Percentiles rank a stretch among this genome's conserved stretches.
These are phyloP conservation scores for Dryobotodes eremita DNA, from an alignment of 2,888 invertebrate genomes.

Conservation along the genomic window DNA sequence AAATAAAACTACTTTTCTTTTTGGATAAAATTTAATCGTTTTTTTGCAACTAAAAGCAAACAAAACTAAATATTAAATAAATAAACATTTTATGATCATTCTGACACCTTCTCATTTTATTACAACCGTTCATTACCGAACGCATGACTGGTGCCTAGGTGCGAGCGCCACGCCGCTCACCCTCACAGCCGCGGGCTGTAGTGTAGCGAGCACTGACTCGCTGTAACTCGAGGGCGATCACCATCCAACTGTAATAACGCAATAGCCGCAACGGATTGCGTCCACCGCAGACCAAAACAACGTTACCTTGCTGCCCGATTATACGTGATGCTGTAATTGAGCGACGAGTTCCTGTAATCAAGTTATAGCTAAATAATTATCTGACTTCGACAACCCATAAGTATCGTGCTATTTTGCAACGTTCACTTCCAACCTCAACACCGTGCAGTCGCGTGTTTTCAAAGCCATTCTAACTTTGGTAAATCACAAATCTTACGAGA, in stretches of 20 bases:
- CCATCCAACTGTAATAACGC: conserved; percentile 23
- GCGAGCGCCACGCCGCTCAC: no score
- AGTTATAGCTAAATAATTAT: not conserved
- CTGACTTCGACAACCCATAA: not conserved
- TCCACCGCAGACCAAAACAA: not conserved
- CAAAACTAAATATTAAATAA: not conserved
- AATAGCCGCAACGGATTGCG: conserved; percentile 15
- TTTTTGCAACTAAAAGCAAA: not conserved
- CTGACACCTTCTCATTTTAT: not conserved
- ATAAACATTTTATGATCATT: not conserved
- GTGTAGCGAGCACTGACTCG: not conserved
- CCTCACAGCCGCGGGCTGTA: not conserved
- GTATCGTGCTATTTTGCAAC: not conserved
- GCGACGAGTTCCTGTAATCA: not conserved
- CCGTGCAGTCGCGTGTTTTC: not conserved
- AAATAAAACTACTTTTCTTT: not conserved
- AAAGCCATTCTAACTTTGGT: not conserved
- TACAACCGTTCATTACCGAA: not conserved
- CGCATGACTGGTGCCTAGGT: not conserved
- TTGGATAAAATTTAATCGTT: not conserved
- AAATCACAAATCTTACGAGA: no score
- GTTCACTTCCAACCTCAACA: not conserved
- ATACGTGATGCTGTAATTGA: not conserved
- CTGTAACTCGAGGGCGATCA: conserved; percentile 4
- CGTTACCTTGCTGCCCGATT: not conserved